Conservation (phyloP, 2,888 invertebrate species). For the Macropis europaea region DNA sequence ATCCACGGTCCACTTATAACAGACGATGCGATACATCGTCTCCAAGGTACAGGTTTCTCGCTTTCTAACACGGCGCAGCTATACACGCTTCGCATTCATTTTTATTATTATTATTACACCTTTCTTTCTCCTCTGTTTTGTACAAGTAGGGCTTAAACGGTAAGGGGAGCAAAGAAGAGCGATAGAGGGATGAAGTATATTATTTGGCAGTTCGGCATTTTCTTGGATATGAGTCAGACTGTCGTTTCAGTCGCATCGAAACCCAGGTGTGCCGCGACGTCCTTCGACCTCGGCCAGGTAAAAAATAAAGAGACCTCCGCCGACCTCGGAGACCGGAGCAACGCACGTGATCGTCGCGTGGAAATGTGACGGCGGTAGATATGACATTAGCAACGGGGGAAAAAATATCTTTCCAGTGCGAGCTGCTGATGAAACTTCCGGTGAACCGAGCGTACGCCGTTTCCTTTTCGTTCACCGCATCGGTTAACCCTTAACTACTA, state of each 20-base stretch:
- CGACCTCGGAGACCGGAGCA: conserved; percentile 12
- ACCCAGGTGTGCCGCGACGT: conserved; percentile 50
- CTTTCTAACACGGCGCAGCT: conserved; percentile 43
- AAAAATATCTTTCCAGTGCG: conserved; percentile 47
- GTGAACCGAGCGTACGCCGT: too few relatives aligned
- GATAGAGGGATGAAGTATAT: conserved; percentile 50
- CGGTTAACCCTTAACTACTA: too few relatives aligned
- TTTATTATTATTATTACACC: conserved; percentile 2
- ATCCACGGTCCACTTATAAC: too few relatives aligned
- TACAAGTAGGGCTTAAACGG: conserved; percentile 58
- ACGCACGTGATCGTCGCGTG: conserved; percentile 16
- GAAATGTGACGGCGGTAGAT: conserved; percentile 45
- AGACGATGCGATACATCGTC: conserved; percentile 47
- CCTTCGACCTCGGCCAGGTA: conserved; percentile 17
- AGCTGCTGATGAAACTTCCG: conserved; percentile 1
- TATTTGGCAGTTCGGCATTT: conserved; percentile 68
- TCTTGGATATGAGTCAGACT: conserved; percentile 65
- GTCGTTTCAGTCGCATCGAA: conserved; percentile 47
- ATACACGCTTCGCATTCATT: conserved; percentile 42
- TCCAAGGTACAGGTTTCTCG: conserved; percentile 62
- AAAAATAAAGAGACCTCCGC: conserved; percentile 12
- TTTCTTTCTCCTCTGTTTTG: conserved; percentile 43
- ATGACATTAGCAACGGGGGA: conserved; percentile 28
- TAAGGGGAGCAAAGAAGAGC: conserved; percentile 52
- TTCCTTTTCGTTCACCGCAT: too few relatives aligned